These are phyloP conservation scores for Chelonus formosanus DNA, from an alignment of 2,888 invertebrate species.

Conservation along the genomic window DNA sequence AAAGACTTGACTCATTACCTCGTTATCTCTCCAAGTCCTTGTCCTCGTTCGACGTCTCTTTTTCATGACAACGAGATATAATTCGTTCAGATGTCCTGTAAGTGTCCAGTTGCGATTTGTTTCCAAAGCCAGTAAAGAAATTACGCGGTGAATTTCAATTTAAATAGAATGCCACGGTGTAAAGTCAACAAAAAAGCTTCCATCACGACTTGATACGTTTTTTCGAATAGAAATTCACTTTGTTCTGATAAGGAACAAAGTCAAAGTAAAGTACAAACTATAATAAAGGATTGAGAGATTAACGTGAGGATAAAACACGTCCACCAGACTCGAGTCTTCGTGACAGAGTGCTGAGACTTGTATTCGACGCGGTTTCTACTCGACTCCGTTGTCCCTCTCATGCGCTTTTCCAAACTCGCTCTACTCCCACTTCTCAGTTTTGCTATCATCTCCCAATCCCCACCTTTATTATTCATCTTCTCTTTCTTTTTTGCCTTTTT, in stretches of 20 bases:
- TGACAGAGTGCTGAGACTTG: slow-evolving; percentile 53
- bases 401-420: slow-evolving; percentile 34
- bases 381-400: slow-evolving; percentile 36
- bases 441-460: slow-evolving; percentile 14
- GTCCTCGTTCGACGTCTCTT: background rate
- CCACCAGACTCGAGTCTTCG: slow-evolving; percentile 52
- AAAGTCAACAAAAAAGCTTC: background rate
- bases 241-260: background rate
- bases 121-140: too few species aligned
- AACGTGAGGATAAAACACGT: slow-evolving; percentile 40
- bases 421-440: slow-evolving; percentile 36
- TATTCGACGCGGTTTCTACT: slow-evolving; percentile 37
- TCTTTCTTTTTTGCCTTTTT: slow-evolving; percentile 5
- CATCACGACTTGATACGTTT: too few species aligned
- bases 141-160: too few species aligned
- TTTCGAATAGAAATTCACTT: background rate
- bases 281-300: background rate
- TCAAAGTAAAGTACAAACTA: background rate
- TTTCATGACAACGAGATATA: too few species aligned
- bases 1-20: slow-evolving; percentile 3
- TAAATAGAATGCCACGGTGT: background rate
- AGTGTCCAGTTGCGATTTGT: background rate
- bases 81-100: background rate
- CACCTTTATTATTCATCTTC: slow-evolving; percentile 17
- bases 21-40: slow-evolving; percentile 12